phyloP scores from a whole-genome alignment of 2,113 vertebrate species.

The Hymenochirus boettgeri region DNA sequence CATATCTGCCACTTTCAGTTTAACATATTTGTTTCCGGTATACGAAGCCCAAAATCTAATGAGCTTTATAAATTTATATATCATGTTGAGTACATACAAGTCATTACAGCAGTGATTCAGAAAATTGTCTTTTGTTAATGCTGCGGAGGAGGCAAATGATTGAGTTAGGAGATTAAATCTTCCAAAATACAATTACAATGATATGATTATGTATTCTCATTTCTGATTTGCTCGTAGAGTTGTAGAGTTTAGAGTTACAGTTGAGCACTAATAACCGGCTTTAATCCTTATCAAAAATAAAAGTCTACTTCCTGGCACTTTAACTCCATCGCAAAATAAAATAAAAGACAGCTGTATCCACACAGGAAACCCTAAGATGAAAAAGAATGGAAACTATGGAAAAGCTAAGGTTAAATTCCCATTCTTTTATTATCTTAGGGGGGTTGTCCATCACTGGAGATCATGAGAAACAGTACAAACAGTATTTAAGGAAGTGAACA shows the following conservation, averaged over 20 bases:
- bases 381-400: background rate
- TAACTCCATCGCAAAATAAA: slow-evolving; percentile 12
- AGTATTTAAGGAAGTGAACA: background rate
- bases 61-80: slow-evolving; percentile 30
- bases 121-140: slow-evolving; percentile 37
- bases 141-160: slow-evolving; percentile 41
- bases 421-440: background rate
- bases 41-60: background rate
- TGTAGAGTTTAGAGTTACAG: slow-evolving; percentile 13
- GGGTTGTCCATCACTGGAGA: background rate
- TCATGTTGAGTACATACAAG: slow-evolving; percentile 28
- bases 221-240: slow-evolving; percentile 25
- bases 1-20: no score
- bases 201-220: slow-evolving; percentile 31
- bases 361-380: slow-evolving; percentile 4
- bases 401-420: slow-evolving; percentile 12
- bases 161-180: slow-evolving; percentile 37
- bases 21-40: background rate
- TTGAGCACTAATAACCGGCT: slow-evolving; percentile 7
- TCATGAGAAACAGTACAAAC: slow-evolving; percentile 5
- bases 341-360: slow-evolving; percentile 30
- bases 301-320: slow-evolving; percentile 18
- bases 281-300: slow-evolving; percentile 22
- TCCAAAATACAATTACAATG: slow-evolving; percentile 35
- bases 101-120: slow-evolving; percentile 29